A percentile compares a stretch with the other conserved stretches of the same genome.
Evolutionary conservation across 2,888 invertebrate species (phyloP).

Genomic region (Nephrotoma flavescens): DNA sequence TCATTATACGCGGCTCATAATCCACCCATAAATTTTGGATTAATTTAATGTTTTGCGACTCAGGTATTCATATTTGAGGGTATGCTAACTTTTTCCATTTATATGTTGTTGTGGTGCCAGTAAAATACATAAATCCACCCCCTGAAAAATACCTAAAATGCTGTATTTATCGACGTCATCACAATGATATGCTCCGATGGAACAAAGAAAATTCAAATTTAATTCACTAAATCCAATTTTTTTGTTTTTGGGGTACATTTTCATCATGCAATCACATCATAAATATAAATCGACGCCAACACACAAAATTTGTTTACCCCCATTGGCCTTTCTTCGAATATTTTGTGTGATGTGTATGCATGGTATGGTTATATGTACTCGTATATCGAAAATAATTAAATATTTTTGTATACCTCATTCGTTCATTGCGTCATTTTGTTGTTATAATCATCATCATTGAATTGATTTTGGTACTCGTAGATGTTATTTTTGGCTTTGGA

Average conservation of each 20-base stretch:
- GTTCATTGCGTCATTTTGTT: not conserved
- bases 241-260: not conserved
- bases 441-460: not conserved
- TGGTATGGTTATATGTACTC: too few species aligned
- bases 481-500: not conserved
- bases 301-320: not conserved
- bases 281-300: not conserved
- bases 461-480: not conserved
- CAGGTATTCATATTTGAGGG: not conserved
- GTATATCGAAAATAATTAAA: not conserved
- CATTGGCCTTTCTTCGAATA: not conserved
- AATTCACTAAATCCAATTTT: not conserved
- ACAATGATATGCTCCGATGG: not conserved
- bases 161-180: not conserved
- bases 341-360: not conserved
- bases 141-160: not conserved
- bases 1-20: not conserved
- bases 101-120: not conserved
- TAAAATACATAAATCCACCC: not conserved
- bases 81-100: not conserved
- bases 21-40: not conserved
- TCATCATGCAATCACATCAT: not conserved
- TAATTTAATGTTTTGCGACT: not conserved
- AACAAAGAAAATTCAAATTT: not conserved
- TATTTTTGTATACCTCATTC: not conserved